Conservation (phyloP, 2,113 vertebrate species). For the Agapornis roseicollis region DNA sequence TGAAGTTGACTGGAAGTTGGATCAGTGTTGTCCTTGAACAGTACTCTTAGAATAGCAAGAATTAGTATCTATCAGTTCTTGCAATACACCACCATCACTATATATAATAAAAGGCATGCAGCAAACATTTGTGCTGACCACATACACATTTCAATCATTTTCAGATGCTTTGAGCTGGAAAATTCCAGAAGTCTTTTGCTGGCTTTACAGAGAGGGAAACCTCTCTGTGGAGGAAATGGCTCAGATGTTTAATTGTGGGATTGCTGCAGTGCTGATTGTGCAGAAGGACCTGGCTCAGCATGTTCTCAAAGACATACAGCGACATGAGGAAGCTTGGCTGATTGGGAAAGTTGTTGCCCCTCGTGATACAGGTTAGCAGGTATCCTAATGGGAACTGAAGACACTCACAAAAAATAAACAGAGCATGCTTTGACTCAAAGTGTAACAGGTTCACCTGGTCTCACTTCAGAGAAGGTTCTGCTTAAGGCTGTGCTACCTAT, state of each 20-base stretch:
- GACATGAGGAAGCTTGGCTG: constrained; percentile 82
- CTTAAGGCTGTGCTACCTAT: not conserved
- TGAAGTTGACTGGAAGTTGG: not conserved
- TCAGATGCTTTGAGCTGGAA: constrained; percentile 85
- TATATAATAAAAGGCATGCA: not conserved
- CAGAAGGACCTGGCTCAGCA: constrained; percentile 74
- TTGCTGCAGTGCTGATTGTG: constrained; percentile 82
- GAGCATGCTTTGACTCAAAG: not conserved
- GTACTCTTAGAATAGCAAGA: not conserved
- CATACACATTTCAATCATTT: not conserved
- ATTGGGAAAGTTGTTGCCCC: constrained; percentile 78
- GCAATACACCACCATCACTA: not conserved
- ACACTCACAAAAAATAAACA: not conserved
- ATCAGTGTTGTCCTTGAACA: not conserved
- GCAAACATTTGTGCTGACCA: not conserved
- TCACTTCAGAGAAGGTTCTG: not conserved
- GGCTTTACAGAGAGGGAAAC: constrained; percentile 82
- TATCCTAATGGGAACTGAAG: not conserved
- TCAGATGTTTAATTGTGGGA: constrained; percentile 86
- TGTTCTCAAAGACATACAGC: constrained; percentile 78
- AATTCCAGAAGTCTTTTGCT: constrained; percentile 84
- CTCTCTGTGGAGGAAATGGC: constrained; percentile 85
- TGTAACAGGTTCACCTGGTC: not conserved
- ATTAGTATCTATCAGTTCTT: not conserved
- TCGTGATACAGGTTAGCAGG: constrained; percentile 74